Evolutionary conservation across 35 echinoderm and acorn worm genomes (phyloP), one percentile per base, ranked within the genome.

Genomic region (Apostichopus parvimensis): DNA sequence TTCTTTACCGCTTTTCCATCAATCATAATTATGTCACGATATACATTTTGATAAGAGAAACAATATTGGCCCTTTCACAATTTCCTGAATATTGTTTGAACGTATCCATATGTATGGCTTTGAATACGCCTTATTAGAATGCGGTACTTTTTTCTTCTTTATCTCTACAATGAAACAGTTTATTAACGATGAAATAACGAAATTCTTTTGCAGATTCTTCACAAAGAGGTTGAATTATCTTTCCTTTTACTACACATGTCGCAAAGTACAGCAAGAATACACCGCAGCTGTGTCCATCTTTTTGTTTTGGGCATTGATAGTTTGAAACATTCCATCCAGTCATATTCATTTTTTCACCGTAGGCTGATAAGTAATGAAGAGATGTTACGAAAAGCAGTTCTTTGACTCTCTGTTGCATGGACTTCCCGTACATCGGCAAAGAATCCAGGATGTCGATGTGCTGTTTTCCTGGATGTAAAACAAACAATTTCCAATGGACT

Each of bases 391-490:
- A 55, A 55, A 85, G 56, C 56, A 85, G 17, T 18, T 85, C 57
- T n/a, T 85, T 85, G n/a, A 85, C 54, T 85, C 82, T 85, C 12
- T 85, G 82, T 62, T 85, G 4, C 53, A 85, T 85, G 82, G 17
- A 62, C 56, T 62, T 23, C 18, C 56, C 82, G 8, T 56, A 15
- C 56, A 9, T 85, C 13, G 28, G 10, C 82, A 85, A 9, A 9
- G 82, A 85, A 62, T 85, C 82, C 9, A 85, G 82, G 20, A 85
- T 62, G 57, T 85, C 82, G 82, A 85, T 85, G 57, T 85, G 82
- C 21, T 56, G 9, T 62, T 55, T 85, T 58, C 13, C 56, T 62
- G 80, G 82, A 62, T 85, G 82, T 23, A 85, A 85, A 85, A 85
- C 53, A 15, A 85, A 6, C 82, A 85, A 85, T 26, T 85, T 85